phyloP scores from a whole-genome alignment of 2,113 vertebrate genomes.

The Nycticorax nycticorax region DNA sequence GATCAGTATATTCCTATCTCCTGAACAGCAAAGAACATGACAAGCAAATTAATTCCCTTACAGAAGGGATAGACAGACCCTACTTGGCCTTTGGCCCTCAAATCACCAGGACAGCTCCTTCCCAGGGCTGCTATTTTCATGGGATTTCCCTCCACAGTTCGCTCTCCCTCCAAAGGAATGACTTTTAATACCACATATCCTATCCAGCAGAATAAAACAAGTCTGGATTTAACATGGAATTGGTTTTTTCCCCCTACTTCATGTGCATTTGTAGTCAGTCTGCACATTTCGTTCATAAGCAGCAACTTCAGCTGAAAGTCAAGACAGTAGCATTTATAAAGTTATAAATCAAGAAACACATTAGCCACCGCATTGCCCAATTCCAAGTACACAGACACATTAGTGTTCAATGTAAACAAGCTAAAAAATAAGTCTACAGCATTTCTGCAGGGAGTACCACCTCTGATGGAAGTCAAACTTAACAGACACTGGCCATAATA shows the following conservation, averaged over 20 bases:
- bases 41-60: not conserved
- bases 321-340: not conserved
- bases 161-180: not conserved
- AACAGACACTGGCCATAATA: not conserved
- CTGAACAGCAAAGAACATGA: not conserved
- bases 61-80: not conserved
- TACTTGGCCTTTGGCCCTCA: not conserved
- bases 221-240: not conserved
- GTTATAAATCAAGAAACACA: not conserved
- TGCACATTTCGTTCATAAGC: not conserved
- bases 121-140: not conserved
- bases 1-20: not conserved
- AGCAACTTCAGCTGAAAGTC: not conserved
- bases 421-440: not conserved
- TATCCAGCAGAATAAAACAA: not conserved
- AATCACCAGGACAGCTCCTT: not conserved
- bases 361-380: not conserved
- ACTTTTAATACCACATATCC: accelerated
- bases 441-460: not conserved
- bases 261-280: not conserved
- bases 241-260: not conserved
- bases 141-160: not conserved
- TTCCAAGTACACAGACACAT: not conserved
- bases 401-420: not conserved
- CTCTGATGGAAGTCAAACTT: not conserved